Percentiles rank a stretch among this genome's conserved stretches.
phyloP scores from a whole-genome alignment of 2,113 vertebrate species.

The Hipposideros armiger region DNA sequence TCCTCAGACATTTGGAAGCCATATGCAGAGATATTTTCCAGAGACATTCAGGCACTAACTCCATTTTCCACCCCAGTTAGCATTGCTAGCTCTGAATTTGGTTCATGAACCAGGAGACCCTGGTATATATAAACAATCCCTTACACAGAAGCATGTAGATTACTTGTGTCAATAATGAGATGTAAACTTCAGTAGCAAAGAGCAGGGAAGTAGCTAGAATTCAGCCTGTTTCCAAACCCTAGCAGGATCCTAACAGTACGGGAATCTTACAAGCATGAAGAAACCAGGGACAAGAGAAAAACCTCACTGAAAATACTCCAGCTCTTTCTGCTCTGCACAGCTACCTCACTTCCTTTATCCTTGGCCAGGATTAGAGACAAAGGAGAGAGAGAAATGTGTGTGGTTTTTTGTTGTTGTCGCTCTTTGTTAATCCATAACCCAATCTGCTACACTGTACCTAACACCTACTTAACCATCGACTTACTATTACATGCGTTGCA shows the following conservation, averaged over 20 bases:
- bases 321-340: not conserved
- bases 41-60: not conserved
- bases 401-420: not conserved
- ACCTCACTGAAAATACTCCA: not conserved
- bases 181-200: not conserved
- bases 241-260: not conserved
- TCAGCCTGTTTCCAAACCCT: not conserved
- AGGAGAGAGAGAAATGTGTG: not conserved
- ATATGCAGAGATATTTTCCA: not conserved
- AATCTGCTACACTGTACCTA: not conserved
- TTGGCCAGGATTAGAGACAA: not conserved
- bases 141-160: not conserved
- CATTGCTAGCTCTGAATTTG: not conserved
- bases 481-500: not conserved
- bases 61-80: not conserved
- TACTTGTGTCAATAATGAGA: not conserved
- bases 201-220: not conserved
- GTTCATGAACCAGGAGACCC: not conserved
- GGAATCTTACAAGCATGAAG: not conserved
- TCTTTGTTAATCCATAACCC: not conserved
- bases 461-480: not conserved
- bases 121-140: not conserved
- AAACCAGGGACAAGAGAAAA: slow-evolving; percentile 7
- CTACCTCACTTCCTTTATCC: not conserved
- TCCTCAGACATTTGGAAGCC: slow-evolving; percentile 18